A percentile compares a stretch with the other conserved stretches of the same genome.
Evolutionary conservation across 2,888 invertebrate species (phyloP).

Genomic region (Drosophila mimetica): DNA sequence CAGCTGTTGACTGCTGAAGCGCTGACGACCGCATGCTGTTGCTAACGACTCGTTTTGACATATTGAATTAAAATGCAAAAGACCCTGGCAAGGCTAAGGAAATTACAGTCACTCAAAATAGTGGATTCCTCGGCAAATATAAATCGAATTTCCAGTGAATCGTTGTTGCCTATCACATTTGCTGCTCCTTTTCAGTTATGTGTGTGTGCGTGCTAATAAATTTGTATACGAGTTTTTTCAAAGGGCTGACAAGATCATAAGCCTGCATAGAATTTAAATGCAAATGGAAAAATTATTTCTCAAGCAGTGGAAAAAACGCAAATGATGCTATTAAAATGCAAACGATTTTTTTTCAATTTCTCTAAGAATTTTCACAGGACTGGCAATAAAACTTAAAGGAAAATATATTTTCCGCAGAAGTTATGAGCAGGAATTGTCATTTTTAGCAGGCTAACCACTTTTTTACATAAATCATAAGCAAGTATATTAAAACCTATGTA

Average conservation of each 20-base stretch:
- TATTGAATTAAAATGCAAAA: slow-evolving; percentile 63
- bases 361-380: not conserved
- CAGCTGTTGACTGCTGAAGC: slow-evolving; percentile 60
- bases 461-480: not conserved
- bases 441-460: not conserved
- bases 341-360: slow-evolving; percentile 24
- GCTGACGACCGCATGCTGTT: slow-evolving; percentile 20
- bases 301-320: slow-evolving; percentile 38
- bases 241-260: slow-evolving; percentile 56
- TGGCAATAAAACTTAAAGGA: not conserved
- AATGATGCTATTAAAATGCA: slow-evolving; percentile 57
- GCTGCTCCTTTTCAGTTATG: slow-evolving; percentile 47
- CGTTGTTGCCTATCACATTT: not conserved
- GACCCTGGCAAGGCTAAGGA: slow-evolving; percentile 31
- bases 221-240: slow-evolving; percentile 28
- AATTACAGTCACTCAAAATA: slow-evolving; percentile 60
- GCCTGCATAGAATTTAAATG: slow-evolving; percentile 64
- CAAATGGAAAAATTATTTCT: slow-evolving; percentile 57
- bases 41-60: slow-evolving; percentile 40
- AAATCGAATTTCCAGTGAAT: slow-evolving; percentile 6
- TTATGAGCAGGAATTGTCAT: not conserved
- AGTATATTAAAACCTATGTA: too few species aligned
- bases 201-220: not conserved
- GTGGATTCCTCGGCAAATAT: slow-evolving; percentile 20
- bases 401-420: not conserved